Base-by-base conservation (phyloP, 35 echinoderm and acorn worm genomes). In the Strongylocentrotus purpuratus region DNA sequence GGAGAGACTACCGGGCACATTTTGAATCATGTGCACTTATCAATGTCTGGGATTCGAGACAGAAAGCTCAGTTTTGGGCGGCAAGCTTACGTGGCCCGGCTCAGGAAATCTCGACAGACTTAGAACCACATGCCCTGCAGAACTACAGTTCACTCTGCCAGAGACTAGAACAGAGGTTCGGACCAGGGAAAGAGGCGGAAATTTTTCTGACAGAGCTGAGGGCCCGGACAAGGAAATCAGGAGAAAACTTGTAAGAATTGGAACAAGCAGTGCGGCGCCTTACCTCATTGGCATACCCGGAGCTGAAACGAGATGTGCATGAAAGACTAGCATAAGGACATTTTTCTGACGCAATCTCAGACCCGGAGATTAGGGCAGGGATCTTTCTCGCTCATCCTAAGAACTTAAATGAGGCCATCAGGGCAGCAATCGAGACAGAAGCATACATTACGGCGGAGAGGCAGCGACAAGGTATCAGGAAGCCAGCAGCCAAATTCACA, bases 391-490 rank as follows among this genome's bases (percentile, higher is more conserved):
- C 95, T 22, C 60, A 94, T 2, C 92, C 91, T 4, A 8, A 28
- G 5, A 86, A 60, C 4, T 31, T 96, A 11, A 92, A 96, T 22
- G 95, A 96, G 45, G 95, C 95, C 32, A 48, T 96, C 11, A 31
- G 65, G 46, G 95, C 92, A 5, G 95, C 95, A 1, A 46, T 93
- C 8, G 90, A 33, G 32, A 86, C 95, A 4, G 89, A 96, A 86
- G 14, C 31, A 4, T 96, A 92, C 33, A 48, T 61, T 18, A 65
- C n/a, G 32, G 61, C 50, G 31, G 95, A 95, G 45, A 87, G 41
- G 11, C 52, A 96, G 48, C 14, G 95, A 35, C 32, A 85, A 22
- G 89, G 95, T 7, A 94, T 86, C 7, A 9, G 85, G 25, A 86
- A 86, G 18, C 85, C 9, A 28, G 85, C 85, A 11, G 25, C 18